Evolutionary conservation across 2,797 vertebrate genomes (phyloP).

Genomic region (Lithobates sylvaticus): DNA sequence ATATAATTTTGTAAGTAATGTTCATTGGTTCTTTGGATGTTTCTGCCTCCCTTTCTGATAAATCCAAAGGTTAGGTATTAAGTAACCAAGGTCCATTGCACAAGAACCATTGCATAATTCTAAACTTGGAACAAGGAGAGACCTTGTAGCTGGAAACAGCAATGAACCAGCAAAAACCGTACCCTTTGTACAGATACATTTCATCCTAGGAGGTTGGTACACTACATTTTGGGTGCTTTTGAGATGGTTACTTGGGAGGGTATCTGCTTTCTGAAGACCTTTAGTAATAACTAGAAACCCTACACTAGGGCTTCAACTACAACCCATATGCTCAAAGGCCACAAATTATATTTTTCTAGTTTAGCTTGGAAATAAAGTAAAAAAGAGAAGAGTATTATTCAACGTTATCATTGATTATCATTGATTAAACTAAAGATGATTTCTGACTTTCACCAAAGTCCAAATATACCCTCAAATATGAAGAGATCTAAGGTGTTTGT

Average conservation of each 20-base stretch:
- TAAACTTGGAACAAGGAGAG: slow-evolving; percentile 53
- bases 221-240: slow-evolving; percentile 27
- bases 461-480: no score
- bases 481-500: no score
- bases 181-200: slow-evolving; percentile 29
- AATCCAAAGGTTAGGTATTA: slow-evolving; percentile 59
- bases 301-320: background rate
- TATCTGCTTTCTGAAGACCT: slow-evolving; percentile 31
- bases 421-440: no score
- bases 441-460: no score
- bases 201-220: slow-evolving; percentile 26
- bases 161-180: slow-evolving; percentile 40
- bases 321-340: background rate
- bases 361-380: background rate
- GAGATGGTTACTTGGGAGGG: background rate
- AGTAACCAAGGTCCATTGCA: slow-evolving; percentile 59
- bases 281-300: background rate
- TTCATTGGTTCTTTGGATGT: background rate
- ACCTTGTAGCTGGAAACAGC: slow-evolving; percentile 52
- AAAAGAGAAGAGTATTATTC: background rate
- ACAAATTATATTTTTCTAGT: background rate
- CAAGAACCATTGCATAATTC: slow-evolving; percentile 57
- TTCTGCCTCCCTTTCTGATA: slow-evolving; percentile 46
- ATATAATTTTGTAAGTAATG: slow-evolving; percentile 1
- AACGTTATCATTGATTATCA: background rate